A percentile compares a stretch with the other conserved stretches of the same genome.
Evolutionary conservation across 2,888 invertebrate genomes (phyloP).

Genomic region (Sicus ferrugineus): DNA sequence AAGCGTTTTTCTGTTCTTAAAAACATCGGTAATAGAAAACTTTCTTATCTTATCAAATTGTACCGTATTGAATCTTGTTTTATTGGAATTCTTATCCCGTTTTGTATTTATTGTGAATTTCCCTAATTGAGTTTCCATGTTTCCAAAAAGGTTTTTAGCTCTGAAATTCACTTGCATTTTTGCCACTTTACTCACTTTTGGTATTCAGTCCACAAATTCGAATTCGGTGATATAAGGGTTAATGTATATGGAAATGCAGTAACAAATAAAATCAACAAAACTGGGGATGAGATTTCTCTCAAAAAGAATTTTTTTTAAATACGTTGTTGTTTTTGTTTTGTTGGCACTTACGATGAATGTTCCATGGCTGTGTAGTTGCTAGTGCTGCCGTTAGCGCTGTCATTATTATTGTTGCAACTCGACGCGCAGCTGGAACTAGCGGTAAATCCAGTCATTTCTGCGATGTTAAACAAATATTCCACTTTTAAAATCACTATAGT

Average conservation of each 20-base stretch:
- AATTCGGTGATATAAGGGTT: too few species aligned
- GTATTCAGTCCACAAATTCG: too few species aligned
- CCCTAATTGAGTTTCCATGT: too few species aligned
- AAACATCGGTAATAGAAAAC: not conserved
- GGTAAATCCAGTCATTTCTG: conserved; percentile 50
- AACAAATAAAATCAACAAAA: not conserved
- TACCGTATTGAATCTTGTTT: not conserved
- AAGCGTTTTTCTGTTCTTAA: too few species aligned
- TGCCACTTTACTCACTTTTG: too few species aligned
- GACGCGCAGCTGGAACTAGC: conserved; percentile 43
- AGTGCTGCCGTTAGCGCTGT: conserved; percentile 42
- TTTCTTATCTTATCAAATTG: conserved; percentile 11
- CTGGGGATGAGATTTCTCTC: too few species aligned
- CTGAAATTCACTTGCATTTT: too few species aligned
- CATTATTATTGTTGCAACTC: conserved; percentile 37
- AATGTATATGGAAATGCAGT: too few species aligned
- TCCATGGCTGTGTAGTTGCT: conserved; percentile 52
- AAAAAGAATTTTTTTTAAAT: not conserved
- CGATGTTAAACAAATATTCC: too few species aligned
- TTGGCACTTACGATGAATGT: conserved; percentile 50
- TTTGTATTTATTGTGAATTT: not conserved
- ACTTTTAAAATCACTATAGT: too few species aligned
- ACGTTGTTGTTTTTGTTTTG: too few species aligned
- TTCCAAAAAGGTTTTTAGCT: too few species aligned
- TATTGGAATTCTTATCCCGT: not conserved